Conservation (phyloP, 30 jellyfish, hydroid and myxozoan species). For the Aurelia aurita region DNA sequence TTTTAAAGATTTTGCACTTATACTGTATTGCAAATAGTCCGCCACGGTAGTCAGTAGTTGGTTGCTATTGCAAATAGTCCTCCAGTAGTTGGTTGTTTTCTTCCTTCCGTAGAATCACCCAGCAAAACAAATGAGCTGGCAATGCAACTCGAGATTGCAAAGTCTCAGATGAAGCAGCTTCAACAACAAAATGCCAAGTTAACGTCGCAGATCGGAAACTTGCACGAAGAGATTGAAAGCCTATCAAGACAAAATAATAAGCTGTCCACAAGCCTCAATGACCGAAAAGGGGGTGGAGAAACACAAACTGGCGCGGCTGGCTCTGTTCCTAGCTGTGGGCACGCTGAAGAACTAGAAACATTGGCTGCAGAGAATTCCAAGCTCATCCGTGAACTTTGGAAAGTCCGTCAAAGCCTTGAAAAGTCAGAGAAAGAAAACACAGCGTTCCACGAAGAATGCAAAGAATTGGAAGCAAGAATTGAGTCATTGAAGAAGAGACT, state of each 20-base stretch:
- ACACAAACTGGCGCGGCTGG: not conserved
- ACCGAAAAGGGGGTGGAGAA: not conserved
- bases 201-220: not conserved
- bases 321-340: too few species aligned
- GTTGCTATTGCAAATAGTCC: too few species aligned
- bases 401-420: constrained; percentile 44
- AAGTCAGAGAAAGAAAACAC: constrained; percentile 30
- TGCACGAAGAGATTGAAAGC: not conserved
- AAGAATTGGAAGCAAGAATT: constrained; percentile 21
- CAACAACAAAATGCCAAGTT: not conserved
- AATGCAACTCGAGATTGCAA: not conserved
- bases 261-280: not conserved
- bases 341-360: not conserved
- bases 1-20: too few species aligned
- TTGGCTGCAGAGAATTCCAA: constrained; percentile 1
- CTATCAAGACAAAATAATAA: not conserved
- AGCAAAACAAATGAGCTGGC: not conserved
- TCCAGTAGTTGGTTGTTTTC: too few species aligned
- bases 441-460: constrained; percentile 24
- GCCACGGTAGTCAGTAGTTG: too few species aligned
- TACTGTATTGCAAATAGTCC: too few species aligned
- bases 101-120: too few species aligned
- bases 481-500: constrained; percentile 24
- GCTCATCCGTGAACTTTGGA: constrained; percentile 52
- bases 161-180: not conserved